These are phyloP conservation scores for Drosophila acutilabella DNA, from an alignment of 2,888 invertebrate genomes.

Conservation along the genomic window DNA sequence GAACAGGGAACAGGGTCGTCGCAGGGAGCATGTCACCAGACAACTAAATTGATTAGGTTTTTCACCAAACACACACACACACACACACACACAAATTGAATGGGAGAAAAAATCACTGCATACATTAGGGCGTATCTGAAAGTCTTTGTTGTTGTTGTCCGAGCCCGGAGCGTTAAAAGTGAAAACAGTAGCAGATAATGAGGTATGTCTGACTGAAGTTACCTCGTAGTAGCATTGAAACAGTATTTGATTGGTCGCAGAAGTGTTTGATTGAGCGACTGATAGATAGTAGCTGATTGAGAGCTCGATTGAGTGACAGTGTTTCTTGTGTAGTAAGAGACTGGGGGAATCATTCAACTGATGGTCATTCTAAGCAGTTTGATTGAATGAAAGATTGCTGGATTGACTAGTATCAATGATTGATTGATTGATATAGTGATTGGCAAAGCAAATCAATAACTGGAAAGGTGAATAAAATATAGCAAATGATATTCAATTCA, in stretches of 20 bases:
- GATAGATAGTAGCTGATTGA: no score
- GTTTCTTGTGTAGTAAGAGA: no score
- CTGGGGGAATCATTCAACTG: no score
- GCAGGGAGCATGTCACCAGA: conserved; percentile 63
- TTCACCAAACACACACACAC: conserved; percentile 12
- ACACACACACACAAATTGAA: conserved; percentile 4
- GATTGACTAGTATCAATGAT: no score
- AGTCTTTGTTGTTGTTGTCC: conserved; percentile 2
- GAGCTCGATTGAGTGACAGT: no score
- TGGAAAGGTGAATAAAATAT: no score
- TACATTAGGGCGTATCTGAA: conserved; percentile 56
- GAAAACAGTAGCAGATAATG: conserved; percentile 41
- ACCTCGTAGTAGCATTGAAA: not conserved
- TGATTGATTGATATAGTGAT: no score
- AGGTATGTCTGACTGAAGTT: not conserved
- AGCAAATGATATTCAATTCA: no score
- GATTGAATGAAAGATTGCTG: no score
- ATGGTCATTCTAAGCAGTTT: no score
- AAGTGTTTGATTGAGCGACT: not conserved
- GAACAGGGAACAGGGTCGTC: not conserved
- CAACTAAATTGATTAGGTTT: conserved; percentile 80
- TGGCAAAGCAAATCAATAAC: no score
- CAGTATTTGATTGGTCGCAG: not conserved
- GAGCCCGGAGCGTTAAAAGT: conserved; percentile 31
- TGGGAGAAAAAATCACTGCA: conserved; percentile 61